A percentile compares a stretch with the other conserved stretches of the same genome.
These are phyloP conservation scores for Tillus elongatus DNA, from an alignment of 2,888 invertebrate genomes.

Conservation along the genomic window DNA sequence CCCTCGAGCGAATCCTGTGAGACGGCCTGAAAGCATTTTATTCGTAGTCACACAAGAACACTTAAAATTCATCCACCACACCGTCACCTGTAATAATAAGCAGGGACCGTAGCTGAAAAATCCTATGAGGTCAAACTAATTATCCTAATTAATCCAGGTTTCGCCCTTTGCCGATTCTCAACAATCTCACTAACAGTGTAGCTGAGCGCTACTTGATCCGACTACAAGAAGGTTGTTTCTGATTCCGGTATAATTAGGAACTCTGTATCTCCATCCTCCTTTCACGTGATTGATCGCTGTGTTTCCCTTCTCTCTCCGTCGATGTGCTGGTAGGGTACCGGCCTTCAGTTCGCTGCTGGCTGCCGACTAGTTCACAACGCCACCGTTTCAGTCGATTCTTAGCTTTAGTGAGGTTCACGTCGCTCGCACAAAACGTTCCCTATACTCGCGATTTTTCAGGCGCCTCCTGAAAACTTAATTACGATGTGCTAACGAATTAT, in stretches of 20 bases:
- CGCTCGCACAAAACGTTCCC: no score
- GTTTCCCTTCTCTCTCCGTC: slow-evolving; percentile 31
- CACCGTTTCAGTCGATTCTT: slow-evolving; percentile 25
- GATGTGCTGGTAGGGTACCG: slow-evolving; percentile 35
- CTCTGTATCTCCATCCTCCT: slow-evolving; percentile 26
- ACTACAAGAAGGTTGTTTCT: slow-evolving; percentile 40
- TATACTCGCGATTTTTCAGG: no score
- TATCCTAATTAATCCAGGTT: slow-evolving; percentile 39
- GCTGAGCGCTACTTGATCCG: slow-evolving; percentile 41
- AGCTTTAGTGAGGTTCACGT: no score
- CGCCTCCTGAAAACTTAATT: no score
- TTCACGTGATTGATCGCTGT: slow-evolving; percentile 23
- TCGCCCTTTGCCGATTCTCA: slow-evolving; percentile 34
- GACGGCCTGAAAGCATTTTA: no score
- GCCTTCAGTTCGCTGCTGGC: slow-evolving; percentile 39
- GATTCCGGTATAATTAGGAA: slow-evolving; percentile 40
- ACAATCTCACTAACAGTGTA: slow-evolving; percentile 38
- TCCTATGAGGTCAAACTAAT: no score
- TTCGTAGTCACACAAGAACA: no score
- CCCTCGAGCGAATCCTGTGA: no score
- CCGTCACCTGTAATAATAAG: no score
- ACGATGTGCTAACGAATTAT: no score
- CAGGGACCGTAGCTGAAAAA: no score
- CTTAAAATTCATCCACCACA: no score
- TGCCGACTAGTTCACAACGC: slow-evolving; percentile 34